These are phyloP conservation scores for Talpa occidentalis DNA, from an alignment of 2,113 vertebrate genomes.

Conservation along the genomic window DNA sequence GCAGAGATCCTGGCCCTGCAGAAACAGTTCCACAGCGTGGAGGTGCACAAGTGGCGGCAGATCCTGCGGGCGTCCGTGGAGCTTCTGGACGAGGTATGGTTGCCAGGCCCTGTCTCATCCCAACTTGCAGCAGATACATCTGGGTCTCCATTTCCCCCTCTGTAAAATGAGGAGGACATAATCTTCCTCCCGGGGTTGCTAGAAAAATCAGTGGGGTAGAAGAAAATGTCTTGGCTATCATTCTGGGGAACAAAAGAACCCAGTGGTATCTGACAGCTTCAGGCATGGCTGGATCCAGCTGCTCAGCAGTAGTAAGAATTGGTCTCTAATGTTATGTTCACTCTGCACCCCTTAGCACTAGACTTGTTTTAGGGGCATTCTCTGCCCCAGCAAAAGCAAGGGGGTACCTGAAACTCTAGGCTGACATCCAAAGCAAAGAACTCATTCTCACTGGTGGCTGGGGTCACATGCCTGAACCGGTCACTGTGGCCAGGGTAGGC, in stretches of 20 bases:
- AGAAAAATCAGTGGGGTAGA: background rate
- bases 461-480: background rate
- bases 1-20: constrained; percentile 93
- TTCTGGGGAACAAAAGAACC: background rate
- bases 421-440: background rate
- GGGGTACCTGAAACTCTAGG: background rate
- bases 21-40: constrained; percentile 92
- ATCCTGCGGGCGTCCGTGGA: constrained; percentile 92
- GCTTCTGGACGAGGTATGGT: constrained; percentile 91
- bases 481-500: background rate
- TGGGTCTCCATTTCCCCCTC: background rate
- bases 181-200: background rate
- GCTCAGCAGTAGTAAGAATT: fast-evolving
- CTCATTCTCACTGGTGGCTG: background rate
- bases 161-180: background rate
- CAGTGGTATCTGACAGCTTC: background rate
- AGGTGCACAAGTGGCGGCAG: constrained; percentile 93
- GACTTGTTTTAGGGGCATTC: background rate
- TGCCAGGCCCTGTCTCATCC: fast-evolving
- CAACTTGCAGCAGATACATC: fast-evolving
- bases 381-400: background rate
- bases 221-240: background rate
- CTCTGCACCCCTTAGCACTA: background rate
- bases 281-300: background rate
- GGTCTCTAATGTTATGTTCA: background rate